Evolutionary conservation across 2,113 vertebrate genomes (phyloP), one percentile per base, ranked within the genome.

Genomic region (Ornithorhynchus anatinus): DNA sequence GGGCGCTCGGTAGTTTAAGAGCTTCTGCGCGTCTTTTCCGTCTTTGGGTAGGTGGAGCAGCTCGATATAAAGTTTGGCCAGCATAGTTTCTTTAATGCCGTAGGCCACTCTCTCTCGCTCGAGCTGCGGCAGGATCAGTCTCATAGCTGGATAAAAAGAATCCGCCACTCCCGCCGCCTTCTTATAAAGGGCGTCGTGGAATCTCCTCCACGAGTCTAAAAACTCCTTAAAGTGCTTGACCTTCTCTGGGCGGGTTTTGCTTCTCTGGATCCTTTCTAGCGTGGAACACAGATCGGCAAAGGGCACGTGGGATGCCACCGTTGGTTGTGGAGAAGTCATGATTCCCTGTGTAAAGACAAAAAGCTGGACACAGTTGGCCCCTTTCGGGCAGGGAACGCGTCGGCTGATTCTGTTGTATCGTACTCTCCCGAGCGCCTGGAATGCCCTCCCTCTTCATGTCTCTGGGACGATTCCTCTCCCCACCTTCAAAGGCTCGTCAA

Each of bases 81-180:
- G 91, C 96, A 98, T 97, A 36, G 85, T 99, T 87, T 99, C 98
- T 87, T 99, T 99, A 77, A 99, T 99, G 33, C 98, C 97, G 20
- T 99, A 99, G 0, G 98, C 97, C 95, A 98, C 95, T 32, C 98
- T 93, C 80, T 99, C 97, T 75, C 98, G 92, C 77, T 99, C 98
- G 39, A 97, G 62, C 7, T 96, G 85, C 0, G 98, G 98, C 22
- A 99, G 94, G 35, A 98, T 94, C 59, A 99, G 97, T 27, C 98
- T 94, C 95, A 99, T 96, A 3, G 97, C 95, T 20, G 96, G 94
- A 60, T 98, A 99, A 88, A 99, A 99, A 6, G 98, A 99, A 89
- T 99, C 97, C 7, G 88, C 89, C 12, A 96, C 93, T 0, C 90
- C 82, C 40, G 91, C 92, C 14, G 92, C 84, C 33, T 94, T 93